Evolutionary conservation across 2,113 vertebrate genomes (phyloP), one percentile per base, ranked within the genome.

Genomic region (Guaruba guarouba): DNA sequence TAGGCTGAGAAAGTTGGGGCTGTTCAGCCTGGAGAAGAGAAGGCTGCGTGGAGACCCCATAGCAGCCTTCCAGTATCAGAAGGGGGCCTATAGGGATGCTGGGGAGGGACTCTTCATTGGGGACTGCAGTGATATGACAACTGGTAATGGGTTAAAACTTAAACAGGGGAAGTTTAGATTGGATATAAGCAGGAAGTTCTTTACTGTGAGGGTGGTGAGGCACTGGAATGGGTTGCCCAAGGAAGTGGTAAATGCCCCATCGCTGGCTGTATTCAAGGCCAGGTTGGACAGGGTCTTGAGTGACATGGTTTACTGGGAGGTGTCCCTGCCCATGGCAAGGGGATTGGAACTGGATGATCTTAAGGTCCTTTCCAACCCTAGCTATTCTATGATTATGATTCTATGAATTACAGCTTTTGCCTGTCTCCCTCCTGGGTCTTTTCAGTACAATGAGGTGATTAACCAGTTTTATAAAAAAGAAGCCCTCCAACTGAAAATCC

Each of bases 361-460:
- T 23, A 59, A n/a, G 33, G 33, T n/a, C 9, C 57, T 59, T 59
- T 35, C 22, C 55, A n/a, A n/a, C 13, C 33, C 13, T 15, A 59
- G 14, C 55, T 22, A 15, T 59, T 57, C 54, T 57, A 33, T 55
- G 31, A 55, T 55, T 33, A 31, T 57, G 31, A 14, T 35, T 59
- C 55, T n/a, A 23, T n/a, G 33, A 96, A 95, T 95, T 90, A 95
- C 85, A 90, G 59, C 69, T 89, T 93, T 13, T 74, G 70, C 46
- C 67, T 63, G 17, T 89, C 70, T 91, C 24, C 67, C 81, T 91
- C 77, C 77, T 87, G 83, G 37, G 88, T 84, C 80, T 91, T 80
- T 69, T 59, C 67, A 85, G n/a, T 17, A 85, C 37, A 52, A 63
- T 54, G 63, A 82, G 62, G 31, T 82, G 49, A 25, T 11, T 73